Evolutionary conservation across 1,140 invertebrate species (phyloP).

Genomic region (Aphelenchoides besseyi): DNA sequence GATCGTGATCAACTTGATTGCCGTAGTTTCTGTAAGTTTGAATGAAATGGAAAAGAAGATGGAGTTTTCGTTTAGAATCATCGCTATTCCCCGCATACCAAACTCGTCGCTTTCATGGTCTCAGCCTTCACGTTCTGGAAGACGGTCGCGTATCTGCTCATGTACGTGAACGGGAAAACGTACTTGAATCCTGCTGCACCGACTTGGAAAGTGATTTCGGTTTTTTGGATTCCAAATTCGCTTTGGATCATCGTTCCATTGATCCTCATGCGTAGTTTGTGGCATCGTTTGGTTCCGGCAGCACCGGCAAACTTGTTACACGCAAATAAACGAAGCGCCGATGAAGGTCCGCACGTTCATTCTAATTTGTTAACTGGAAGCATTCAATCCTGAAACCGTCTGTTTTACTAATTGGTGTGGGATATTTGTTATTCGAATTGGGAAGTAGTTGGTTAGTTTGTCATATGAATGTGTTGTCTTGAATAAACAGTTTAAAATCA

Average conservation of each 20-base stretch:
- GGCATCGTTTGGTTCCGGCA: background rate
- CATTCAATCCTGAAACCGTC: no score
- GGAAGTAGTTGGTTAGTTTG: no score
- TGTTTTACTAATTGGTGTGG: no score
- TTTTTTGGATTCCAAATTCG: background rate
- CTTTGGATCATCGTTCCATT: background rate
- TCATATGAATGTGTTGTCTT: no score
- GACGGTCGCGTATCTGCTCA: background rate
- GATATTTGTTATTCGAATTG: no score
- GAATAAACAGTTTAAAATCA: no score
- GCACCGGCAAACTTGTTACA: background rate
- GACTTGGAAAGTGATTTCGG: background rate
- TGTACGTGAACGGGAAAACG: background rate
- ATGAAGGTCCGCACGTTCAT: background rate
- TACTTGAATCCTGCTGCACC: background rate
- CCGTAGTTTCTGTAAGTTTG: background rate
- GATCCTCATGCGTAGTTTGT: background rate
- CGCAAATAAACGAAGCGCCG: background rate
- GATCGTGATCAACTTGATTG: background rate
- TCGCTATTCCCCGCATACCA: background rate
- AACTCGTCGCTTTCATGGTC: conserved; percentile 4
- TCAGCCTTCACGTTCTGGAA: conserved; percentile 17
- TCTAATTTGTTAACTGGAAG: background rate
- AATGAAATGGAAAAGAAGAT: background rate
- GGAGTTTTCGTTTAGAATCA: conserved; percentile 2